Conservation (phyloP, 2,113 vertebrate species). For the Trematomus loennbergii region DNA sequence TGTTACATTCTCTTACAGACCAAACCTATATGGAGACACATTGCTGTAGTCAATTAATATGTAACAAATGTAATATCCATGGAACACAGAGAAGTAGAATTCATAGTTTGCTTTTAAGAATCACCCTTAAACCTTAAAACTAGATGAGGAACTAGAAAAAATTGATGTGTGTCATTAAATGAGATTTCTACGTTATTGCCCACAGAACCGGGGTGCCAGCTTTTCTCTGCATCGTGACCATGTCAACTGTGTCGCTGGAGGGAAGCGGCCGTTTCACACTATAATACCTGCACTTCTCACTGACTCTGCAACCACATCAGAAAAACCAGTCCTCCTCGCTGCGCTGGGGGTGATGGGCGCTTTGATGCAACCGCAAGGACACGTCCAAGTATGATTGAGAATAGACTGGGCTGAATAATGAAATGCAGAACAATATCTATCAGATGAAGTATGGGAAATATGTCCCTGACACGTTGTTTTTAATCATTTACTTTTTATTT, state of each 20-base stretch:
- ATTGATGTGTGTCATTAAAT: not conserved
- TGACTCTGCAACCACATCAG: constrained; percentile 38
- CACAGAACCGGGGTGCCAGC: constrained; percentile 71
- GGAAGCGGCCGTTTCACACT: constrained; percentile 79
- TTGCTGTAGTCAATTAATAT: not conserved
- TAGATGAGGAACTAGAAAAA: not conserved
- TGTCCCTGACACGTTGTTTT: not conserved
- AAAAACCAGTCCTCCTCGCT: constrained; percentile 70
- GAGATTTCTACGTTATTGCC: not conserved
- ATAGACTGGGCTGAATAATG: not conserved
- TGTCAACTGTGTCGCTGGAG: constrained; percentile 75
- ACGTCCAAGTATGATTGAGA: constrained; percentile 76
- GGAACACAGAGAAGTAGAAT: not conserved
- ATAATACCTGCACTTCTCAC: constrained; percentile 81
- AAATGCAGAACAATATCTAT: not conserved
- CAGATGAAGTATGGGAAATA: not conserved
- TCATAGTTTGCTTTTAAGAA: not conserved
- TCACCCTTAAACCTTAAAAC: not conserved
- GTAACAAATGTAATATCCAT: not conserved
- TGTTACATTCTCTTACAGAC: not conserved
- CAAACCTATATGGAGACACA: not conserved
- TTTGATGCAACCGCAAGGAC: constrained; percentile 84
- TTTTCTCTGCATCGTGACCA: constrained; percentile 73
- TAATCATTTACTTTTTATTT: too few relatives aligned
- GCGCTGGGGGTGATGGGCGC: constrained; percentile 83